Evolutionary conservation across 2,888 invertebrate species (phyloP).

Genomic region (Ophonus ardosiacus): DNA sequence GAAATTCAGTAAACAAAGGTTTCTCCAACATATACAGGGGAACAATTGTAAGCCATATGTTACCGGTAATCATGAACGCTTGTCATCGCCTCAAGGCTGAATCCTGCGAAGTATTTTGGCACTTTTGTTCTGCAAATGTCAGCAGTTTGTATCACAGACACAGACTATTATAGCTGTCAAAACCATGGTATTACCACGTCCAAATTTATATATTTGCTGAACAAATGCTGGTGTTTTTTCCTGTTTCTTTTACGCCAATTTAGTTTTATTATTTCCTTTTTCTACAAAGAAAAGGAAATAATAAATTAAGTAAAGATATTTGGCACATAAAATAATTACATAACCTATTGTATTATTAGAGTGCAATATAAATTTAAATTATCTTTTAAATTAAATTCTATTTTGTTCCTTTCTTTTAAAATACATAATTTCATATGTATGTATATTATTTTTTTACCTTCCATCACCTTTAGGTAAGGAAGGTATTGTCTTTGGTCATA

Average conservation of each 20-base stretch:
- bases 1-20: background rate
- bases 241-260: background rate
- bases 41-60: conserved; percentile 33
- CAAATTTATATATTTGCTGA: conserved; percentile 14
- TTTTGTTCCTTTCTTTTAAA: background rate
- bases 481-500: too few species aligned
- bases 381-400: background rate
- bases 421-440: too few species aligned
- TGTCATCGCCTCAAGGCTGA: conserved; percentile 11
- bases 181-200: background rate
- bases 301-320: background rate
- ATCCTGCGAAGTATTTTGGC: conserved; percentile 18
- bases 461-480: too few species aligned
- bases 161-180: conserved; percentile 15
- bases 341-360: background rate
- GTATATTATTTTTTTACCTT: too few species aligned
- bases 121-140: conserved; percentile 37
- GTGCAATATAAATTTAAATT: background rate
- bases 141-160: conserved; percentile 1
- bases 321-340: background rate
- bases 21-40: background rate
- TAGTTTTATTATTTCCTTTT: background rate
- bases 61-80: background rate
- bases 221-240: conserved; percentile 3
- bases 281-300: background rate